Conservation (phyloP, 2,888 invertebrate genomes). For the Mythimna lalbum region DNA sequence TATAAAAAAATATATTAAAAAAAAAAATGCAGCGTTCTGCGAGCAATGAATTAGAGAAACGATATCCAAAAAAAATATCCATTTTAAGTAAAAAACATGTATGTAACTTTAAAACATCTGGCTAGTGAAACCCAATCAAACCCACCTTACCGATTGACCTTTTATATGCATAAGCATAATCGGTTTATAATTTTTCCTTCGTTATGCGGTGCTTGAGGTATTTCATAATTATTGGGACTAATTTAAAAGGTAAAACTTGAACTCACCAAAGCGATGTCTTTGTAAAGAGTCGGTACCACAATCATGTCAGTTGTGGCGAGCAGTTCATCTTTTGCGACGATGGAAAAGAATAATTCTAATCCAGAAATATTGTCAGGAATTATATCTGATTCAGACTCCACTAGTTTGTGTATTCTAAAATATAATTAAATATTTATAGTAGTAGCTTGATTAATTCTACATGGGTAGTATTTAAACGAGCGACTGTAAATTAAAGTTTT, state of each 20-base stretch:
- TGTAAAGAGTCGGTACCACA: conserved; percentile 28
- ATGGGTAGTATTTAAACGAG: no score
- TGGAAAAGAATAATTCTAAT: conserved; percentile 18
- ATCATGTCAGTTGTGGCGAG: conserved; percentile 37
- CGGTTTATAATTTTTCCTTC: neutral
- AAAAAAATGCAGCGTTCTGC: no score
- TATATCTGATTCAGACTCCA: conserved; percentile 12
- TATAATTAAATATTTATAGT: no score
- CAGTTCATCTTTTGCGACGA: conserved; percentile 29
- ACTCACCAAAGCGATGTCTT: conserved; percentile 27
- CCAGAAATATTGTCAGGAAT: conserved; percentile 16
- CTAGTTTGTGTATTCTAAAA: no score
- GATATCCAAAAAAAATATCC: no score
- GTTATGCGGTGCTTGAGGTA: neutral
- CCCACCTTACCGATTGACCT: neutral
- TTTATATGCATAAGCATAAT: neutral
- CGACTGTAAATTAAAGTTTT: no score
- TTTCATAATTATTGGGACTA: neutral
- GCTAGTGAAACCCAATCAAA: neutral
- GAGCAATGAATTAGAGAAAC: no score
- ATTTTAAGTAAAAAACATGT: no score
- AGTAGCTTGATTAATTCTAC: no score
- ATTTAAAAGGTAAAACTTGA: neutral
- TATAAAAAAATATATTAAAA: no score
- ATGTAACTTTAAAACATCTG: neutral